These are phyloP conservation scores for human DNA, from an alignment of 2,113 vertebrate genomes.

Conservation along the genomic window DNA sequence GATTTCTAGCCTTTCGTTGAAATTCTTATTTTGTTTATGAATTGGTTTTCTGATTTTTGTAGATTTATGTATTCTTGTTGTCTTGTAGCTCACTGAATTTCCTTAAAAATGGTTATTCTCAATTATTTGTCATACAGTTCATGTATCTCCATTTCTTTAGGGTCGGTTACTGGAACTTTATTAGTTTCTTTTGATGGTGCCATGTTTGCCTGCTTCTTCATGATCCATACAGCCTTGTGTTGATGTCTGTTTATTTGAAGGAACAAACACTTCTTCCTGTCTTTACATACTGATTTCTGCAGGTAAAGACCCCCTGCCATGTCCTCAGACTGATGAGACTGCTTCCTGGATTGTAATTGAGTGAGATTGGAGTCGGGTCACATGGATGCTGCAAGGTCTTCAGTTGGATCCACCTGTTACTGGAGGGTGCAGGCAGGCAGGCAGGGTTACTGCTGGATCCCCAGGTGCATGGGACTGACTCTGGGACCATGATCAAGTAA, in stretches of 20 bases:
- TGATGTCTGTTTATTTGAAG: neutral
- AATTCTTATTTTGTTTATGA: neutral
- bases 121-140: neutral
- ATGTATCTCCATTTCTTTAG: neutral
- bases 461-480: neutral
- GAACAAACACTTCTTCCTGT: neutral
- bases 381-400: neutral
- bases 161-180: neutral
- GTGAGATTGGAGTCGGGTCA: neutral
- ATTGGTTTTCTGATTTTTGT: neutral
- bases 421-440: neutral
- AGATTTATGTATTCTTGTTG: neutral
- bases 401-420: neutral
- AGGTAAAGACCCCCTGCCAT: neutral
- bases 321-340: neutral
- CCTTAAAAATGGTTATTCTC: neutral
- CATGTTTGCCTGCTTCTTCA: neutral
- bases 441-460: neutral
- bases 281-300: neutral
- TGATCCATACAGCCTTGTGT: neutral
- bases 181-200: neutral
- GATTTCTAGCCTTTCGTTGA: neutral
- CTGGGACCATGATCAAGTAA: neutral
- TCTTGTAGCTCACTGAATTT: neutral
- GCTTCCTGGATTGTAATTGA: neutral